These are phyloP conservation scores for Odontophorus gujanensis DNA, from an alignment of 2,113 vertebrate species.

Conservation along the genomic window DNA sequence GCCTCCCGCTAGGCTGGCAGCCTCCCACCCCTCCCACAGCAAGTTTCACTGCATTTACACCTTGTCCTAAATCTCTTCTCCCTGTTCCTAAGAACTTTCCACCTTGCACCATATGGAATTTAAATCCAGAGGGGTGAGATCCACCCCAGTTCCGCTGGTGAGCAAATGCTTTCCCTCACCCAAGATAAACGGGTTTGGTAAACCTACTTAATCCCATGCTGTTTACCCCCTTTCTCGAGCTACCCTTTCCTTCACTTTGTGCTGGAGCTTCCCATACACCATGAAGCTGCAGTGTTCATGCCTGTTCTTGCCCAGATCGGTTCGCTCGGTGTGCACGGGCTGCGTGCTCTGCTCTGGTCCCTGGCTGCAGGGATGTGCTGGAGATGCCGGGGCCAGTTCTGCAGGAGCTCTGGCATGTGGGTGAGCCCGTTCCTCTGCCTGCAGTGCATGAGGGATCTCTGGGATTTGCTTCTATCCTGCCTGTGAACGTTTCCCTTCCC, in stretches of 20 bases:
- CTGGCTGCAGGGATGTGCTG: constrained; percentile 34
- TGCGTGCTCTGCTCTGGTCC: neutral
- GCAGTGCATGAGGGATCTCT: neutral
- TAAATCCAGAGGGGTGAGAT: neutral
- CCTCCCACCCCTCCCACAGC: neutral
- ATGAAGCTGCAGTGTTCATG: constrained; percentile 27
- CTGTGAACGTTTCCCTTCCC: constrained; percentile 26
- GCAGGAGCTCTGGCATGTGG: constrained; percentile 58
- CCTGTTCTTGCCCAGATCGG: constrained; percentile 47
- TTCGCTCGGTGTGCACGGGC: neutral
- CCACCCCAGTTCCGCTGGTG: neutral
- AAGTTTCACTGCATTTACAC: neutral
- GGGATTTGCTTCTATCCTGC: constrained; percentile 30
- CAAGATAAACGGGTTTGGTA: constrained; percentile 47
- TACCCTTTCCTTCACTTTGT: neutral
- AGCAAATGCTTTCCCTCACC: constrained; percentile 23
- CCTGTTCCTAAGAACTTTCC: constrained; percentile 1
- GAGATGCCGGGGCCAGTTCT: constrained; percentile 53
- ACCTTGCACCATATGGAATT: neutral
- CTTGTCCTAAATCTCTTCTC: constrained; percentile 6
- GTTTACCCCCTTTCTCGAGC: constrained; percentile 11
- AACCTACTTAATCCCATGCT: constrained; percentile 46
- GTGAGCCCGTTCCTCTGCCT: constrained; percentile 63
- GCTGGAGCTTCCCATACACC: neutral
- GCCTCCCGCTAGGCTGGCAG: constrained; percentile 3